Evolutionary conservation across 64 coral and sea anemone genomes (phyloP), one percentile per base, ranked within the genome.

Genomic region (Acropora yongei): DNA sequence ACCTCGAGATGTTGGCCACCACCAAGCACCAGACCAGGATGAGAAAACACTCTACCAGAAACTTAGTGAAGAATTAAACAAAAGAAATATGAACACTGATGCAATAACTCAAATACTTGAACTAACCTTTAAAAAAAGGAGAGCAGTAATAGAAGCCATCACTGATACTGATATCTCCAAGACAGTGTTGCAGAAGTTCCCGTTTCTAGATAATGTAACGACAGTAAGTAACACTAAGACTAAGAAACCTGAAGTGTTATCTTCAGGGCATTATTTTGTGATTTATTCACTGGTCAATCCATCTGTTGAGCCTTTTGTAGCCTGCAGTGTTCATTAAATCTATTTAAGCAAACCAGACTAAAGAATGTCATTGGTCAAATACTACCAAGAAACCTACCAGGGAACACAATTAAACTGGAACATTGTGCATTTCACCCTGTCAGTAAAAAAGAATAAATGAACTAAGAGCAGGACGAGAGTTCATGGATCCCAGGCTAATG

Each of bases 11-110:
- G 68, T 72, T 66, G 61, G 61, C 61, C 61, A 72, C 68, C 3
- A 40, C 16, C 68, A 72, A 72, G 68, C 68, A 72, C 68, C 68
- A 72, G 68, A 72, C 18, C 68, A 72, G 20, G 68, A 72, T 20
- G 18, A 72, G 18, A 5, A 72, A 6, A 72, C 3, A 17, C 17
- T 72, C 11, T 72, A 72, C 17, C 11, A 72, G 68, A 19, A 72
- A 72, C 68, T 72, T 4, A 40, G 20, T 72, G 17, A 19, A 39
- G 68, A 72, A 20, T 40, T 39, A 19, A 72, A 30, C 17, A 72
- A 72, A 72, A 72, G n/a, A 40, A 72, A 72, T 39, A 2, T 6
- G 17, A 72, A 72, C 20, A 40, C 20, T 5, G 68, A 72, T 72
- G 68, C 68, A 18, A 72, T 72, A 19, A 72, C 17, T 1, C 68